Conservation (phyloP, 2,113 vertebrate species). For the Mus pahari region DNA sequence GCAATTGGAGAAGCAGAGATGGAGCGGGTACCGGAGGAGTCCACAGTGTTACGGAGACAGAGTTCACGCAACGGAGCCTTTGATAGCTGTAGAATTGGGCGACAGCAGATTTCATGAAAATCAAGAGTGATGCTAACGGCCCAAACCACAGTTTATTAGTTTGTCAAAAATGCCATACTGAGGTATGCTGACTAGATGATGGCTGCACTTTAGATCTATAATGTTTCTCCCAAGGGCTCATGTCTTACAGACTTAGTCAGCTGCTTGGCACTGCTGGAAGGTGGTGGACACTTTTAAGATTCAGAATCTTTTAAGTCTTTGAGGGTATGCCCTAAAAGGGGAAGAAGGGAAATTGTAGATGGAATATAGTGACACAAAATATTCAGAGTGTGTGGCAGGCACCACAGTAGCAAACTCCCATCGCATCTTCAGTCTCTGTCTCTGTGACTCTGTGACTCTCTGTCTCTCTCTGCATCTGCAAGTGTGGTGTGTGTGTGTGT, state of each 20-base stretch:
- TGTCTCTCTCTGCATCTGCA: no score
- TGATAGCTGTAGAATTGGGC: background rate
- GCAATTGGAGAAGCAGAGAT: background rate
- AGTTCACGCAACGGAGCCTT: background rate
- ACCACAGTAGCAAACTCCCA: no score
- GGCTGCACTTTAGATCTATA: background rate
- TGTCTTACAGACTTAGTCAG: background rate
- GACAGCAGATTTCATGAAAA: background rate
- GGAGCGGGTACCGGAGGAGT: rapidly evolving
- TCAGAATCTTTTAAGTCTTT: background rate
- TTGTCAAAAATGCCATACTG: background rate
- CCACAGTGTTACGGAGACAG: rapidly evolving
- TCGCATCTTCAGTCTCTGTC: no score
- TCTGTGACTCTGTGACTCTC: no score
- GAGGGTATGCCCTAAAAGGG: background rate
- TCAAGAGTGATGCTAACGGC: background rate
- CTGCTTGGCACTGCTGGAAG: background rate
- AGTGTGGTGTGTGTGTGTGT: background rate
- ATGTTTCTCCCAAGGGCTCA: background rate
- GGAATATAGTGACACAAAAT: background rate
- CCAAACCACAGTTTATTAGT: background rate
- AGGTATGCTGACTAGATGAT: background rate
- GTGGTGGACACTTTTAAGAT: background rate
- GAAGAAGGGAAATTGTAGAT: background rate
- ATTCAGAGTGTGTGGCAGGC: no score